These are phyloP conservation scores for Nemopilema nomurai DNA, from an alignment of 30 jellyfish, hydroid and myxozoan genomes.

Conservation along the genomic window DNA sequence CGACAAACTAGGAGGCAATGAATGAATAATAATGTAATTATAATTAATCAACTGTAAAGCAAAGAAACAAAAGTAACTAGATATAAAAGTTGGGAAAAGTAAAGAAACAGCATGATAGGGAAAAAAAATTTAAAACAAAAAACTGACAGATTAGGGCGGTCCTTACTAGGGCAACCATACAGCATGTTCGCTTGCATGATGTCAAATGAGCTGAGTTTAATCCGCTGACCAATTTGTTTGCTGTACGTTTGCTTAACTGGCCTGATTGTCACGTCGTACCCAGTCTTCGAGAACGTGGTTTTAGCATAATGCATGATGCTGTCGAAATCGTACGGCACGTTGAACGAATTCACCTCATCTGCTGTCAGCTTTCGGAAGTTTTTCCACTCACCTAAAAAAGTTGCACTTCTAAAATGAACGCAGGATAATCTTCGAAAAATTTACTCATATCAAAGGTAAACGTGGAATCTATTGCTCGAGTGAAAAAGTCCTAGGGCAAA, in stretches of 20 bases:
- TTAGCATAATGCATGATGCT: conserved; percentile 76
- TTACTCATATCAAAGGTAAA: too few species aligned
- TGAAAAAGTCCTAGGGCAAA: too few species aligned
- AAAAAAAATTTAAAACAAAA: too few species aligned
- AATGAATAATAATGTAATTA: neutral
- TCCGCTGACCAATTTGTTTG: conserved; percentile 63
- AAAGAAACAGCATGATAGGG: too few species aligned
- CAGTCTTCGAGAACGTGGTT: conserved; percentile 61
- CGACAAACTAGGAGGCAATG: conserved; percentile 43
- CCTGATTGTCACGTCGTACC: conserved; percentile 52
- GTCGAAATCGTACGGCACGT: conserved; percentile 57
- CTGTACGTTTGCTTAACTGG: conserved; percentile 37
- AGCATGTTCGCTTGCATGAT: conserved; percentile 63
- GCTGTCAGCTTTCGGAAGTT: conserved; percentile 57
- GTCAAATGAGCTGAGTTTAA: conserved; percentile 53
- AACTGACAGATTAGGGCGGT: neutral
- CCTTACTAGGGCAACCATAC: conserved; percentile 58
- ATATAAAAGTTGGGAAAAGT: neutral
- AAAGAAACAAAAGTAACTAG: neutral
- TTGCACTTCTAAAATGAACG: too few species aligned
- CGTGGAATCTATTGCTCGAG: too few species aligned
- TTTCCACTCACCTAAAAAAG: conserved; percentile 67
- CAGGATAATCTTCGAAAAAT: too few species aligned
- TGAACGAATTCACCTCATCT: conserved; percentile 53
- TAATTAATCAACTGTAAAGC: neutral